Conservation (phyloP, 1,140 invertebrate species). For the Drosophila ambigua region DNA sequence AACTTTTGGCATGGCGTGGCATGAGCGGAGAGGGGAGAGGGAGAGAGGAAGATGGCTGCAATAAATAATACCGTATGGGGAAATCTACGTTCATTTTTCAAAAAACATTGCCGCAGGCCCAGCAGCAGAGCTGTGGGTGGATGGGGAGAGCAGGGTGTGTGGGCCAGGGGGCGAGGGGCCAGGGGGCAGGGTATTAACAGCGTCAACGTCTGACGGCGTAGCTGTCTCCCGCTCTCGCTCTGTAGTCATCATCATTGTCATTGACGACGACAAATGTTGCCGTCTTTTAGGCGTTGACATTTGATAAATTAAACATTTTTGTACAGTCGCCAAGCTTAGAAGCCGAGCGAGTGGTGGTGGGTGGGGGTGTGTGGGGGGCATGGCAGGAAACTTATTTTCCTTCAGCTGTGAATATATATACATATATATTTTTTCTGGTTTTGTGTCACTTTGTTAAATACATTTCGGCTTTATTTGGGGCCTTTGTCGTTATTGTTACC, state of each 20-base stretch:
- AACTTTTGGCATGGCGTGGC: background rate
- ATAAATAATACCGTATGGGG: conserved; percentile 75
- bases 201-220: conserved; percentile 14
- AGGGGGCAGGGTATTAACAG: conserved; percentile 43
- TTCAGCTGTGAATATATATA: too few species aligned
- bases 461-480: conserved; percentile 72
- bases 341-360: background rate
- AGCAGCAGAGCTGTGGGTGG: background rate
- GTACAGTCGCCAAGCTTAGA: conserved; percentile 43
- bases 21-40: too few species aligned
- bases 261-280: conserved; percentile 81
- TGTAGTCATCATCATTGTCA: conserved; percentile 74
- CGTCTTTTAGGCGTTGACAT: conserved; percentile 80
- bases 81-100: conserved; percentile 74
- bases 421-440: conserved; percentile 16
- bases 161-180: background rate
- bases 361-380: background rate
- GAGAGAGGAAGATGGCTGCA: conserved; percentile 39
- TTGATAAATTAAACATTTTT: conserved; percentile 82
- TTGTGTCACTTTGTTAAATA: conserved; percentile 78
- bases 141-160: background rate
- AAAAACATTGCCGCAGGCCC: conserved; percentile 57
- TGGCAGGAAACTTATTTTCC: conserved; percentile 5
- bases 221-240: conserved; percentile 5
- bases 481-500: conserved; percentile 36